phyloP scores from a whole-genome alignment of 1,140 invertebrate species.

The Ylistrum balloti region DNA sequence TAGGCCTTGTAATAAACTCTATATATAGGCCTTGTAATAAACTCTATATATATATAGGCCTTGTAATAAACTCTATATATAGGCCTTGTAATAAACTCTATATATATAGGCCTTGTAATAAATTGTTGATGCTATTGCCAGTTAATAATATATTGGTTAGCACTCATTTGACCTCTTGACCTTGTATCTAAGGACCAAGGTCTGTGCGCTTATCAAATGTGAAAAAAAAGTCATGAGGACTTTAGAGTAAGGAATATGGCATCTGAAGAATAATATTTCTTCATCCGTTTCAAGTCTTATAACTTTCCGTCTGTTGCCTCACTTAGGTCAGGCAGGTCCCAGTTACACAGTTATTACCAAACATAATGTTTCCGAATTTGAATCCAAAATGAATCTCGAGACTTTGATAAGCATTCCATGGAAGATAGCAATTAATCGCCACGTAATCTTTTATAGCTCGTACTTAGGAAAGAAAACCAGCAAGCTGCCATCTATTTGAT shows the following conservation, averaged over 20 bases:
- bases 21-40: too few relatives aligned
- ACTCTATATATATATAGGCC: too few relatives aligned
- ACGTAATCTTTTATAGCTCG: not conserved
- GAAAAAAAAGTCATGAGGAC: not conserved
- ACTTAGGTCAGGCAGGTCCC: not conserved
- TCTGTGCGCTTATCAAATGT: not conserved
- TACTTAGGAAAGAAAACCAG: constrained; percentile 26
- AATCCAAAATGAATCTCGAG: constrained; percentile 38
- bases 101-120: too few relatives aligned
- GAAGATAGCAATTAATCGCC: not conserved
- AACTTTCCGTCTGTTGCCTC: not conserved
- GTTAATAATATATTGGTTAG: too few relatives aligned
- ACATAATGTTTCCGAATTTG: constrained; percentile 33
- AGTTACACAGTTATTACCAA: not conserved
- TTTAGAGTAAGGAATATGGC: not conserved
- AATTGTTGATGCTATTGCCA: not conserved
- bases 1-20: too few relatives aligned
- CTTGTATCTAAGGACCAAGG: not conserved
- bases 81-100: too few relatives aligned
- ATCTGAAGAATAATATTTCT: too few relatives aligned
- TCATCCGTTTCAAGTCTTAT: not conserved
- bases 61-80: too few relatives aligned
- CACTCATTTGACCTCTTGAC: constrained; percentile 9
- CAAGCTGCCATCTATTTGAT: constrained; percentile 23
- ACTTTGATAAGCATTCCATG: constrained; percentile 38